These are phyloP conservation scores for Trypoxylon attenuatum DNA, from an alignment of 2,888 invertebrate genomes.

Conservation along the genomic window DNA sequence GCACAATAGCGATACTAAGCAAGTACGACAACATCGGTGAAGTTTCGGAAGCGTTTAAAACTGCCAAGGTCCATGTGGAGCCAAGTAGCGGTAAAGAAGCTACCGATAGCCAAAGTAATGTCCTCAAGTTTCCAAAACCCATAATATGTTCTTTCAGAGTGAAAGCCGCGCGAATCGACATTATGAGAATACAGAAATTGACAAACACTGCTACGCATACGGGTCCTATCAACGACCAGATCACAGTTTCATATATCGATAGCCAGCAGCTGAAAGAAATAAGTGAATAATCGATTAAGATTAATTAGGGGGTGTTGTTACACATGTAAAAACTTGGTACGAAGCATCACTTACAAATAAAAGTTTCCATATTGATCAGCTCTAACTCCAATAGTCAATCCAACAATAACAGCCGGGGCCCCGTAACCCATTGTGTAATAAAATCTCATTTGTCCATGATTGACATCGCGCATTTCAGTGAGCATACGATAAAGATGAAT, in stretches of 20 bases:
- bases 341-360: constrained; percentile 85
- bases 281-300: no score
- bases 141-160: constrained; percentile 92
- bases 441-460: constrained; percentile 94
- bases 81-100: constrained; percentile 89
- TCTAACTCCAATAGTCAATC: constrained; percentile 92
- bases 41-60: constrained; percentile 85
- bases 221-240: constrained; percentile 97
- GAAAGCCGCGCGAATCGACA: constrained; percentile 93
- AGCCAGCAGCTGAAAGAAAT: constrained; percentile 90
- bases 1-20: constrained; percentile 84
- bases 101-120: constrained; percentile 90
- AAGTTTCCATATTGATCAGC: constrained; percentile 97
- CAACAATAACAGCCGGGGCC: constrained; percentile 92
- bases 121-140: constrained; percentile 82
- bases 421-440: constrained; percentile 95
- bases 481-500: constrained; percentile 95
- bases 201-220: constrained; percentile 86
- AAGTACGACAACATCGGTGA: constrained; percentile 84
- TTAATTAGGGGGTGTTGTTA: no score
- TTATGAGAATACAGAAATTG: constrained; percentile 86
- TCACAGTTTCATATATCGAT: constrained; percentile 92
- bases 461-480: constrained; percentile 96
- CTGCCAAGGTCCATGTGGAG: constrained; percentile 90
- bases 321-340: no score